Percentiles rank a stretch among this genome's conserved stretches.
phyloP scores from a whole-genome alignment of 1,140 invertebrate species.

The Druon quercuslanigerum region DNA sequence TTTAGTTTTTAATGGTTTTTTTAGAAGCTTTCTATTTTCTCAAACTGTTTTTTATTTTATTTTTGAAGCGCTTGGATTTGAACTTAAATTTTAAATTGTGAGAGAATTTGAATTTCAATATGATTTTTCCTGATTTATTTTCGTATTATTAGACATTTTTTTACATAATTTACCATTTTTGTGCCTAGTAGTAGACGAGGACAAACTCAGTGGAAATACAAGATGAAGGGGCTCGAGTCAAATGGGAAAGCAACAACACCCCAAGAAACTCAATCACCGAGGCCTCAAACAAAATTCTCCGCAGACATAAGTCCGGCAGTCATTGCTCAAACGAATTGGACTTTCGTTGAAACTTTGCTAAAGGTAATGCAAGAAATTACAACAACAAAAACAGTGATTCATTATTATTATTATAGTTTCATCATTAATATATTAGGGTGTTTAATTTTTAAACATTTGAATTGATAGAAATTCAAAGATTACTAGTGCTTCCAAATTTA shows the following conservation, averaged over 20 bases:
- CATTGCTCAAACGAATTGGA: conserved; percentile 98
- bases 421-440: no score
- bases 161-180: conserved; percentile 34
- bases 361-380: conserved; percentile 80
- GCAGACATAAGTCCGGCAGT: conserved; percentile 85
- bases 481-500: no score
- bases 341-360: conserved; percentile 97
- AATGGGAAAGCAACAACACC: conserved; percentile 66
- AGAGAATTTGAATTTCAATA: no score
- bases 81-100: no score
- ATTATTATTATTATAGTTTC: no score
- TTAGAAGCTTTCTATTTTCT: no score
- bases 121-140: not conserved
- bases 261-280: conserved; percentile 72
- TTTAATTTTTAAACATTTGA: no score
- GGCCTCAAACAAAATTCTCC: conserved; percentile 73
- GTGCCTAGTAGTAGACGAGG: conserved; percentile 67
- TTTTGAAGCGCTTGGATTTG: no score
- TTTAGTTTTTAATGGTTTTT: no score
- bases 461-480: no score
- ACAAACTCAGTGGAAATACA: conserved; percentile 74
- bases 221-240: conserved; percentile 72
- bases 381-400: not conserved
- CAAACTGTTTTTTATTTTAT: no score
- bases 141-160: not conserved